Evolutionary conservation across 2,797 vertebrate species (phyloP), one percentile per base, ranked within the genome.

Genomic region (Pygocentrus nattereri): DNA sequence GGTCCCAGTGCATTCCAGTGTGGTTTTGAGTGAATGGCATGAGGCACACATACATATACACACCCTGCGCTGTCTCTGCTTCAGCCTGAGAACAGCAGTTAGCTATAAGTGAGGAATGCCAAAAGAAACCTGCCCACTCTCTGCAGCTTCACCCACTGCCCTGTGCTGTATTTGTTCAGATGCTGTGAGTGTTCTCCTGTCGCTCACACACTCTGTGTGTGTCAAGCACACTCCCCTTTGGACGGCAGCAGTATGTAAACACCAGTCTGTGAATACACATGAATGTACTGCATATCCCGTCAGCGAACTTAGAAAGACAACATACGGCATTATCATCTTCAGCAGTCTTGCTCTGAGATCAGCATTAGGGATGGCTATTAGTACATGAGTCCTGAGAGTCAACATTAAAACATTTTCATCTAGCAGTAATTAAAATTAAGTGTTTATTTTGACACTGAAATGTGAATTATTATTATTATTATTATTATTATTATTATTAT

Each of bases 1-100:
- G 85, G 75, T 79, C 89, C 90, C 88, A 86, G 90, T 88, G 90
- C 91, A 93, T 93, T 94, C 91, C 92, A 91, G 77, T 89, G 90
- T 82, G 91, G 90, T 92, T 93, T 89, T 85, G 85, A 86, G 84
- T 82, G 86, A 77, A 58, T 74, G 61, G 82, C 49, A n/a, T 75
- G 50, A 85, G 38, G 54, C 2, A 6, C 23, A n/a, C 56, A n/a
- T 25, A 72, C 78, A 52, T 49, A 30, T 61, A 41, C 56, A 68
- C 67, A 81, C 47, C 16, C 54, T 34, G 30, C 30, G n/a, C 69
- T 19, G 73, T 61, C 16, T 25, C 65, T 65, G 88, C 84, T 74
- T 86, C 64, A 88, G 87, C 85, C 85, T 78, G 81, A 80, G 54
- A 68, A 71, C 74, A 70, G 84, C 71, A 82, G 88, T 88, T 78